Evolutionary conservation across 2,113 vertebrate genomes (phyloP).

Genomic region (Cololabis saira): DNA sequence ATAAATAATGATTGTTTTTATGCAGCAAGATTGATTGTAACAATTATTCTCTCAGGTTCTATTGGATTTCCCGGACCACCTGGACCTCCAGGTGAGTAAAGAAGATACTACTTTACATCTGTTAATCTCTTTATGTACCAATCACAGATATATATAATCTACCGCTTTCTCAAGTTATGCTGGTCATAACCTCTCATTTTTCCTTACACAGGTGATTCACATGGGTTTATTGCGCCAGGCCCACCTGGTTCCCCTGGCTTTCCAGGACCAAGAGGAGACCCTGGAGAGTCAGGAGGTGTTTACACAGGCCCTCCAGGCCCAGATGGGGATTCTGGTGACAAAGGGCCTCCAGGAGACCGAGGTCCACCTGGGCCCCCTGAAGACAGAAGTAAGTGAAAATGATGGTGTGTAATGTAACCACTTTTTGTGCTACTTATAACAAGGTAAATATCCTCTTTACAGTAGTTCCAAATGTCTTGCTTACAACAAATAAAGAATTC

Average conservation of each 20-base stretch:
- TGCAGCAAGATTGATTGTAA: constrained; percentile 3
- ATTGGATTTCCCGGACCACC: constrained; percentile 51
- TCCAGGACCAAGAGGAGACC: constrained; percentile 87
- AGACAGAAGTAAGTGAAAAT: constrained; percentile 52
- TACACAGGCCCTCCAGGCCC: constrained; percentile 79
- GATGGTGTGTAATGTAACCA: no score
- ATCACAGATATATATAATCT: no score
- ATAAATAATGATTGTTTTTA: background rate
- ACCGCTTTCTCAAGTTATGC: background rate
- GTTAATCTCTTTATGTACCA: background rate
- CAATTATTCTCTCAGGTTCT: constrained; percentile 39
- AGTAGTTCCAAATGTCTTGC: no score
- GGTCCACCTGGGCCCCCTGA: constrained; percentile 81
- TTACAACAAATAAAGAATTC: no score
- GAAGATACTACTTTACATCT: background rate
- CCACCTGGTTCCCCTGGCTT: constrained; percentile 82
- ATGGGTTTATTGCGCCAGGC: constrained; percentile 55
- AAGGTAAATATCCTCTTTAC: no score
- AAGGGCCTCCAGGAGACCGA: constrained; percentile 83
- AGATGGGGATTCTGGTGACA: constrained; percentile 82
- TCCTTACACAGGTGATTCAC: constrained; percentile 23
- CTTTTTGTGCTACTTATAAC: no score
- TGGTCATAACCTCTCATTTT: background rate
- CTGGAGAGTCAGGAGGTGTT: constrained; percentile 82
- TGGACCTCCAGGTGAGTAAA: constrained; percentile 60